These are phyloP conservation scores for Mystacornis crossleyi DNA, from an alignment of 2,113 vertebrate genomes.

Conservation along the genomic window DNA sequence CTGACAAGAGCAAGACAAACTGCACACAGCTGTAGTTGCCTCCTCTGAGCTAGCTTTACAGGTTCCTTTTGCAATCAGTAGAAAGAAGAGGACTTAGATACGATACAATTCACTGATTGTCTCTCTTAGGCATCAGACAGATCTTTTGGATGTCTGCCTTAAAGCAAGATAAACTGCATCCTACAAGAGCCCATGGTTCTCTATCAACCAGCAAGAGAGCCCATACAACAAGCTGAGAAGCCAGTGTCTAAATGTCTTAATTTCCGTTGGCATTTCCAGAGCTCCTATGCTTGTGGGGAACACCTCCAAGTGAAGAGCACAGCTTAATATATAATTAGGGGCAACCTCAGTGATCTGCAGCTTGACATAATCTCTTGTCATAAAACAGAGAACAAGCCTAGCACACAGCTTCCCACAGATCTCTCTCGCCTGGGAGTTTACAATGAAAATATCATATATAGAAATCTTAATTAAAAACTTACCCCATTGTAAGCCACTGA, in stretches of 20 bases:
- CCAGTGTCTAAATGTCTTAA: background rate
- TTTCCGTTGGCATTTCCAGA: background rate
- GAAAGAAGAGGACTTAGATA: background rate
- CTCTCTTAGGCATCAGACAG: background rate
- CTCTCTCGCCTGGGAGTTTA: background rate
- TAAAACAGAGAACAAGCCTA: background rate
- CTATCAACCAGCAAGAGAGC: background rate
- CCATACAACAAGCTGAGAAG: background rate
- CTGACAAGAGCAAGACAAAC: background rate
- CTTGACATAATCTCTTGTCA: background rate
- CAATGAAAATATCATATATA: background rate
- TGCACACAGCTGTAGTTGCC: background rate
- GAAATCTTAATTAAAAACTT: constrained; percentile 44
- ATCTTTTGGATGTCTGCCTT: background rate
- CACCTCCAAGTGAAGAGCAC: background rate
- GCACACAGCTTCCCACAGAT: background rate
- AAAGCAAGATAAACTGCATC: background rate
- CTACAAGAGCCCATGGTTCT: background rate
- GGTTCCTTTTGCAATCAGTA: background rate
- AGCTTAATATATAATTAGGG: background rate
- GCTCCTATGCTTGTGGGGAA: background rate
- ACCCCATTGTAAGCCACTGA: background rate
- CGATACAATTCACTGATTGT: background rate
- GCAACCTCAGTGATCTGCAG: background rate
- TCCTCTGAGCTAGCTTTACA: background rate